Evolutionary conservation across 2,113 vertebrate species (phyloP).

Genomic region (Vidua macroura): DNA sequence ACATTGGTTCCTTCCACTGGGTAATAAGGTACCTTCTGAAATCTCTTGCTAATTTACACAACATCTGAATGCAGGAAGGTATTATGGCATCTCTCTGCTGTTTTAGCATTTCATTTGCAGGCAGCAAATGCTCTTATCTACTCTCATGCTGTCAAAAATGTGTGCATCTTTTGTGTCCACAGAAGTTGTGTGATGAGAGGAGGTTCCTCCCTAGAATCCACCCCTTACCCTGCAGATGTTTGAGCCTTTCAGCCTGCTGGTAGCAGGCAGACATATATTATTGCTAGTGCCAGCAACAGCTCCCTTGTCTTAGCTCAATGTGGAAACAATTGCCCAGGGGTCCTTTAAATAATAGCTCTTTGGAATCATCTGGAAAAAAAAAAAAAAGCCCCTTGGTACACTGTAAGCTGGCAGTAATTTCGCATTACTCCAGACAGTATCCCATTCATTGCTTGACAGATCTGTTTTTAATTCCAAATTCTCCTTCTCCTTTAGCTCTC

Average conservation of each 20-base stretch:
- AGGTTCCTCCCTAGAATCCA: not conserved
- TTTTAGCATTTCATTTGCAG: not conserved
- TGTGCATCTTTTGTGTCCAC: not conserved
- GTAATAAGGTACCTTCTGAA: not conserved
- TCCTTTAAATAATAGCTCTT: conserved; percentile 10
- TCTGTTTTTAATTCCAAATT: conserved; percentile 2
- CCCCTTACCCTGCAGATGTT: not conserved
- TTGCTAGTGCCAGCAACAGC: not conserved
- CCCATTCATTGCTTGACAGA: conserved; percentile 3
- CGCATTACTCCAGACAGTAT: conserved; percentile 5
- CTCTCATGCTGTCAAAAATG: not conserved
- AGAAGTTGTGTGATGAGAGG: not conserved
- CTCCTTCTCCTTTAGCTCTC: conserved; percentile 6
- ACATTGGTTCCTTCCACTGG: not conserved
- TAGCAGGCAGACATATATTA: not conserved
- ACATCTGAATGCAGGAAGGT: not conserved
- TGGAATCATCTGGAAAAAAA: not conserved
- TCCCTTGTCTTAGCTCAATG: not conserved
- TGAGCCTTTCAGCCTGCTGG: not conserved
- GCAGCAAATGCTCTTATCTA: not conserved
- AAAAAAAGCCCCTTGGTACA: not conserved
- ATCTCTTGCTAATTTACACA: not conserved
- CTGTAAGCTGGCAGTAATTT: conserved; percentile 8
- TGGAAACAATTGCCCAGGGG: not conserved
- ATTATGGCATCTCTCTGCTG: not conserved